phyloP scores from a whole-genome alignment of 2,888 invertebrate species.

The Nemurella pictetii region DNA sequence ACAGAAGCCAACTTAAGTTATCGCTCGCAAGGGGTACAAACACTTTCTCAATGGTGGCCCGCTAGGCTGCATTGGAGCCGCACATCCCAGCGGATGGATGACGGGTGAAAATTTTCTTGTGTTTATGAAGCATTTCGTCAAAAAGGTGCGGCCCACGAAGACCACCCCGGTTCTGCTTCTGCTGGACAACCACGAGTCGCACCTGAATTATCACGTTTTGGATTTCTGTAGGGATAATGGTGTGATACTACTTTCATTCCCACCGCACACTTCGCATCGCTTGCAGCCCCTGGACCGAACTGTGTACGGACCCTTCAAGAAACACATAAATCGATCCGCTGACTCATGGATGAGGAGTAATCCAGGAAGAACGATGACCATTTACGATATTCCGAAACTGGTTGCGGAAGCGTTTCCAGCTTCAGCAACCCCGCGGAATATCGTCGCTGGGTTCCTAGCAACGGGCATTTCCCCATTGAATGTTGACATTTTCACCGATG shows the following conservation, averaged over 20 bases:
- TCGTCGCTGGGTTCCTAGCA: conserved; percentile 42
- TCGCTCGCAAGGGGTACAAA: conserved; percentile 37
- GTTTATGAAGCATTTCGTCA: conserved; percentile 40
- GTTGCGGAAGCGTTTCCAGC: conserved; percentile 19
- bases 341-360: conserved; percentile 41
- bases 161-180: conserved; percentile 44
- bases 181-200: conserved; percentile 50
- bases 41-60: conserved; percentile 30
- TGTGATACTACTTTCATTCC: conserved; percentile 50
- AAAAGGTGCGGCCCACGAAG: conserved; percentile 16
- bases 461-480: conserved; percentile 45
- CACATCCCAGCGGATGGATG: conserved; percentile 47
- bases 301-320: conserved; percentile 51
- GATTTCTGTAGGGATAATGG: conserved; percentile 49
- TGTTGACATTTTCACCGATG: conserved; percentile 41
- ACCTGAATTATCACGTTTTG: conserved; percentile 44
- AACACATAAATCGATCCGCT: conserved; percentile 43
- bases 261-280: conserved; percentile 51
- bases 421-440: conserved; percentile 42
- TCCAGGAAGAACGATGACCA: conserved; percentile 41
- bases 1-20: conserved; percentile 30
- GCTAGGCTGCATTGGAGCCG: conserved; percentile 35
- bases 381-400: conserved; percentile 32
- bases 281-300: conserved; percentile 52
- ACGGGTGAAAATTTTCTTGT: conserved; percentile 44